phyloP scores from a whole-genome alignment of 2,888 invertebrate species.

The Rhagonycha lutea region DNA sequence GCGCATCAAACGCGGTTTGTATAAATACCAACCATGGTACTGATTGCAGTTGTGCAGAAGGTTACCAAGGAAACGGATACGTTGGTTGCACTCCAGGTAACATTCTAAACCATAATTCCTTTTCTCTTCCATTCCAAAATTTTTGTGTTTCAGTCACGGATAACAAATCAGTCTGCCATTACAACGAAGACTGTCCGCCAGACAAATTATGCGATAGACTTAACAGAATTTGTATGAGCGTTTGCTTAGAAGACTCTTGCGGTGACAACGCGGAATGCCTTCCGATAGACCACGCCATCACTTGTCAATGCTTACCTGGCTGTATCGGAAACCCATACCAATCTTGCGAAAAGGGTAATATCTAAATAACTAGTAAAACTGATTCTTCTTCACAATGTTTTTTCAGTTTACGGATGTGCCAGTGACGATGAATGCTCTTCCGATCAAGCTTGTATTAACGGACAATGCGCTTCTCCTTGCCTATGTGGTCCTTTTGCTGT shows the following conservation, averaged over 20 bases:
- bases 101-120: neutral
- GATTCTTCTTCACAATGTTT: neutral
- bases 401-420: conserved; percentile 69
- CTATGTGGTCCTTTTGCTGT: conserved; percentile 79
- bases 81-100: conserved; percentile 80
- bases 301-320: conserved; percentile 75
- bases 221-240: conserved; percentile 82
- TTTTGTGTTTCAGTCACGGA: conserved; percentile 39
- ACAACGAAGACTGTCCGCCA: conserved; percentile 90
- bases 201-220: conserved; percentile 82
- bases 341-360: conserved; percentile 59
- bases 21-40: conserved; percentile 86
- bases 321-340: conserved; percentile 78
- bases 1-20: conserved; percentile 82
- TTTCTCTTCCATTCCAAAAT: neutral
- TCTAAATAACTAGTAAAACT: neutral
- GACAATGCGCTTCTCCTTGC: conserved; percentile 77
- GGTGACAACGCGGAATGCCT: conserved; percentile 82
- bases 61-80: conserved; percentile 85
- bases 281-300: conserved; percentile 74
- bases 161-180: conserved; percentile 74
- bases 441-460: conserved; percentile 78
- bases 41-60: conserved; percentile 84
- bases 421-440: conserved; percentile 72
- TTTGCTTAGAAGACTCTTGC: conserved; percentile 78